Conservation (phyloP, 2,888 invertebrate species). For the Acleris cristana region DNA sequence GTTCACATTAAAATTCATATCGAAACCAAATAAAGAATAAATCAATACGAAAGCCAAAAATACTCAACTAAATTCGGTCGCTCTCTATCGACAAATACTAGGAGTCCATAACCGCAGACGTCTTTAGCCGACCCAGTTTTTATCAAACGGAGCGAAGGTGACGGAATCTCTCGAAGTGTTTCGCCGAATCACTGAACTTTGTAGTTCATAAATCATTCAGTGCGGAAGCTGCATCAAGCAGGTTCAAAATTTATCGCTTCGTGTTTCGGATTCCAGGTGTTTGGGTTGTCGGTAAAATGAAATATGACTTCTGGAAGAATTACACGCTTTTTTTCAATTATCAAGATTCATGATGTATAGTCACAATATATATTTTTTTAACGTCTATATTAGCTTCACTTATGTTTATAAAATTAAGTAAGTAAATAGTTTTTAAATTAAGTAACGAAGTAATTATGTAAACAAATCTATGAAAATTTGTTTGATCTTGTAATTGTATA, state of each 20-base stretch:
- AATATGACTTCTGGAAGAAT: no score
- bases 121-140: slow-evolving; percentile 25
- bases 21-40: background rate
- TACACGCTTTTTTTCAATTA: no score
- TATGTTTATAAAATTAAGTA: no score
- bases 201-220: slow-evolving; percentile 34
- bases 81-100: background rate
- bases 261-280: background rate
- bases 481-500: no score
- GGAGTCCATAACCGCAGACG: slow-evolving; percentile 3
- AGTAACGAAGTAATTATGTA: no score
- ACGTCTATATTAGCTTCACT: no score
- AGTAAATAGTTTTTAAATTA: no score
- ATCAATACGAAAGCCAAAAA: background rate
- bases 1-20: no score
- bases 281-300: background rate
- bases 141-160: slow-evolving; percentile 23
- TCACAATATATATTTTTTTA: no score
- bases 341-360: no score
- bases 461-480: no score
- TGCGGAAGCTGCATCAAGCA: slow-evolving; percentile 25
- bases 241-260: slow-evolving; percentile 19
- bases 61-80: background rate
- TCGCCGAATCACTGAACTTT: slow-evolving; percentile 20
- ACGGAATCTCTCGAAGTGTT: slow-evolving; percentile 24